phyloP scores from a whole-genome alignment of 2,888 invertebrate species.

The Molanna angustata region DNA sequence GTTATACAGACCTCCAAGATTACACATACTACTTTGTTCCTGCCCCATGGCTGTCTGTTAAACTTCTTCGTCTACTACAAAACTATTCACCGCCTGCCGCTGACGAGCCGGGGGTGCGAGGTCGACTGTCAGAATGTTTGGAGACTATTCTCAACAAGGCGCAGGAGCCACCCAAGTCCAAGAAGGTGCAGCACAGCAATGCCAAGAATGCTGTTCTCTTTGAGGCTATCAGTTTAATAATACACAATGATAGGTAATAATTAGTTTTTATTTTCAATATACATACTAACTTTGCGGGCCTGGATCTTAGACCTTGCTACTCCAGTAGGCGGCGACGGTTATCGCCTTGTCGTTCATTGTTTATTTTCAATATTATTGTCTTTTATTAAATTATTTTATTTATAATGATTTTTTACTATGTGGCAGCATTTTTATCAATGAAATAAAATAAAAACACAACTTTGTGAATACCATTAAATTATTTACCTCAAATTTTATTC shows the following conservation, averaged over 20 bases:
- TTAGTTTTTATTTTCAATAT: background rate
- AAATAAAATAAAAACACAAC: too few relatives aligned
- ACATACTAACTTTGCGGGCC: background rate
- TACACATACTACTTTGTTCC: slow-evolving; percentile 99
- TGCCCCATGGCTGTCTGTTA: slow-evolving; percentile 99
- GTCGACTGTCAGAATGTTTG: slow-evolving; percentile 94
- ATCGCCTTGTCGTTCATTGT: too few relatives aligned
- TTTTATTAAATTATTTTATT: too few relatives aligned
- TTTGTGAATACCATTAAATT: too few relatives aligned
- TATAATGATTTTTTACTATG: too few relatives aligned
- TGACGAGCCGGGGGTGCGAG: slow-evolving; percentile 91
- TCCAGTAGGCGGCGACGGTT: too few relatives aligned
- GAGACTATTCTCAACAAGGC: slow-evolving; percentile 98
- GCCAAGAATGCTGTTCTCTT: slow-evolving; percentile 99
- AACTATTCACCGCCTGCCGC: slow-evolving; percentile 97
- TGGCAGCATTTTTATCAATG: too few relatives aligned
- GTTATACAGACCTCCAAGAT: slow-evolving; percentile 98
- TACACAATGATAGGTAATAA: slow-evolving; percentile 85
- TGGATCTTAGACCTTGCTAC: background rate
- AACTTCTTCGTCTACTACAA: slow-evolving; percentile 90
- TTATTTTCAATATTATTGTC: too few relatives aligned
- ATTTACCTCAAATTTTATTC: too few relatives aligned
- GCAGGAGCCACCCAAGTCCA: slow-evolving; percentile 98
- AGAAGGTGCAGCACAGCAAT: slow-evolving; percentile 99
- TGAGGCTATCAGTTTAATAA: slow-evolving; percentile 99